Base-by-base conservation (phyloP, 1,140 invertebrate genomes). In the Neoseiulus cucumeris region DNA sequence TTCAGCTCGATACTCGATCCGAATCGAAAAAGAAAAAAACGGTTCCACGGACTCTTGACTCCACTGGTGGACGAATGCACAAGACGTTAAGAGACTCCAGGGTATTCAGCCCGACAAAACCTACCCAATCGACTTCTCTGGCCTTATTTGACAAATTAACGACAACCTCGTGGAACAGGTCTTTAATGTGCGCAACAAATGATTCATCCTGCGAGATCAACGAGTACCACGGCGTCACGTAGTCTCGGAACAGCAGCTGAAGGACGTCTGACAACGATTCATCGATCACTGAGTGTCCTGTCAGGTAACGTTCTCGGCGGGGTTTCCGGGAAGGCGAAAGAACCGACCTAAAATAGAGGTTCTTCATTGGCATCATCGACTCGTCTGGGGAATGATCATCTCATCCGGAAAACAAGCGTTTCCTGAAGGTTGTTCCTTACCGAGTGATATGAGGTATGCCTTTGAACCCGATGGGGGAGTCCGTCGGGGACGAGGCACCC, bases 101-200 rank as follows among this genome's bases (percentile, higher is more conserved):
- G n/a, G n/a, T n/a, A n/a, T n/a, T n/a, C n/a, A n/a, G n/a, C n/a
- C n/a, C n/a, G n/a, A n/a, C n/a, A n/a, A n/a, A 17, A 22, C 51
- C 14, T 25, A 59, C 85, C 87, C 89, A 91, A 76, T 92, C 87
- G 4, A 91, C 83, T 72, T 86, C 82, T 79, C 90, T 89, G 39
- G 90, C 80, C 80, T 80, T 78, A 65, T 74, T 75, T 22, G 80
- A 76, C 69, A 83, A 77, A 14, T 76, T 75, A 30, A 80, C 75
- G 39, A 83, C 75, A 5, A 80, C 73, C 69, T 79, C 75, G 68
- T 81, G 76, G 65, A 78, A 73, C 68, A 78, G 75, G 67, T 78
- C 72, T 69, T 78, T 73, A 18, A 83, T 72, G 69, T 80, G 75
- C 64, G 79, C 71, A 42, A 78, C 72, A 72, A 82, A 81, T 44